phyloP scores from a whole-genome alignment of 2,797 vertebrate genomes.

The Coracias cyanogaster region DNA sequence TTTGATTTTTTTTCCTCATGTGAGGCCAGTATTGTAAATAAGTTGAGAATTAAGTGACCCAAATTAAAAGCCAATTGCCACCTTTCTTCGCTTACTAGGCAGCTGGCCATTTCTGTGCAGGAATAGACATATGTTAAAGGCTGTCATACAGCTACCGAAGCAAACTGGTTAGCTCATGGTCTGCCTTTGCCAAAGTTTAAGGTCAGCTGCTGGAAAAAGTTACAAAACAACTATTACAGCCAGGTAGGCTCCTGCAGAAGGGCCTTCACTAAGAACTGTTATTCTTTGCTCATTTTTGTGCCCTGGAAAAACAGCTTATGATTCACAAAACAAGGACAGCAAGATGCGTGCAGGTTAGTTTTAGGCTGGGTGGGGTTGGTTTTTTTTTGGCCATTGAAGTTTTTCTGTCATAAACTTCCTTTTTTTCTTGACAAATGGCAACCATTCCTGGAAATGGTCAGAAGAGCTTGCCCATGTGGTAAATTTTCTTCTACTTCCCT shows the following conservation, averaged over 20 bases:
- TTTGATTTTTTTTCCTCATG: constrained; percentile 44
- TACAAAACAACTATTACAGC: neutral
- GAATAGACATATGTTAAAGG: neutral
- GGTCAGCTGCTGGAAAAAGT: constrained; percentile 52
- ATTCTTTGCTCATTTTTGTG: neutral
- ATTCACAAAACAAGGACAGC: neutral
- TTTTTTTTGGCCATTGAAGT: neutral
- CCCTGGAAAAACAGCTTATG: neutral
- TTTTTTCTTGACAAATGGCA: neutral
- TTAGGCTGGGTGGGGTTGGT: neutral
- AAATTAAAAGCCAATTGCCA: constrained; percentile 11
- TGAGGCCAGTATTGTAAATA: constrained; percentile 32
- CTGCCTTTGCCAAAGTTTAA: constrained; percentile 21
- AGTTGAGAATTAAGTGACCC: constrained; percentile 12
- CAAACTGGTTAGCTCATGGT: neutral
- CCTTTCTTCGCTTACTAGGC: neutral
- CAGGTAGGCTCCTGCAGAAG: constrained; percentile 4
- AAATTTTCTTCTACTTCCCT: neutral
- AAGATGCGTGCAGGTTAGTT: neutral
- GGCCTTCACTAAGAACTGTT: neutral
- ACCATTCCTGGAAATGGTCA: neutral
- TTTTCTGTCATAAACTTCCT: neutral
- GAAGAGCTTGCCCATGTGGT: neutral
- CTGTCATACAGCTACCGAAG: neutral
- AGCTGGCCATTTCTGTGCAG: neutral